A percentile compares a stretch with the other conserved stretches of the same genome.
phyloP scores from a whole-genome alignment of 2,797 vertebrate genomes.

The Strix occidentalis region DNA sequence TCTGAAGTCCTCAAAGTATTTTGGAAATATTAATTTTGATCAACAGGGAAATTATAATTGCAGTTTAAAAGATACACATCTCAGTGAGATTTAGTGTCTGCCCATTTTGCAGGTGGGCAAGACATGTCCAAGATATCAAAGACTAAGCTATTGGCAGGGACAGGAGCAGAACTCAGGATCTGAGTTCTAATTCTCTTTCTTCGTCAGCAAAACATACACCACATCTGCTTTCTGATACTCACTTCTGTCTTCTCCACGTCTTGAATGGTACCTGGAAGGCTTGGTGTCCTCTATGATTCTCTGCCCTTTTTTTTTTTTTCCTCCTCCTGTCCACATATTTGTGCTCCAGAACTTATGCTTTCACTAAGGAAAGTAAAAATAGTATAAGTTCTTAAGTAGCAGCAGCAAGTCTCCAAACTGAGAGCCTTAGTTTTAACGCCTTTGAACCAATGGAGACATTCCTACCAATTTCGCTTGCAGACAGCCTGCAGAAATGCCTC shows the following conservation, averaged over 20 bases:
- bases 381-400: background rate
- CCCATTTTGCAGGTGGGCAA: background rate
- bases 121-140: background rate
- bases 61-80: background rate
- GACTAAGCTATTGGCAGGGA: background rate
- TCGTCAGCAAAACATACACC: background rate
- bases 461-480: background rate
- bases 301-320: background rate
- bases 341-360: background rate
- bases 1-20: background rate
- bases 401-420: background rate
- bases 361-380: background rate
- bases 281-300: background rate
- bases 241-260: background rate
- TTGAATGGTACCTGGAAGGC: background rate
- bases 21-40: background rate
- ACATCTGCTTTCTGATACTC: background rate
- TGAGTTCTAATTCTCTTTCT: background rate
- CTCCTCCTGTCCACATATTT: background rate
- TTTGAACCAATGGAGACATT: background rate
- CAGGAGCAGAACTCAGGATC: background rate
- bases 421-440: background rate
- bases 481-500: background rate
- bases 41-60: background rate
- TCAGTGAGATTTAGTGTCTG: background rate